phyloP scores from a whole-genome alignment of 92 coral and sea anemone species.

The Phenganax marumi region DNA sequence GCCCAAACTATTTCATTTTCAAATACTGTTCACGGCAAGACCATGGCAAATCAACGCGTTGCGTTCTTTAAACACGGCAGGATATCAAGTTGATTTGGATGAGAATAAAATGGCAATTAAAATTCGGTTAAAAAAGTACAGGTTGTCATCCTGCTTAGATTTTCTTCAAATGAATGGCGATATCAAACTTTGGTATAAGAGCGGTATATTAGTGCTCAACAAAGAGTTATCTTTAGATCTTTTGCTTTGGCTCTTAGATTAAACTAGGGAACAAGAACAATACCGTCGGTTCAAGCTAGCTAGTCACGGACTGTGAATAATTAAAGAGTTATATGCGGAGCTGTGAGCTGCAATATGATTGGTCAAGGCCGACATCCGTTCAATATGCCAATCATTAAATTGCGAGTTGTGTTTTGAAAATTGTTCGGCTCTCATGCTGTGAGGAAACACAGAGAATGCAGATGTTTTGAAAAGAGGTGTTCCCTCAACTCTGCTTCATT shows the following conservation, averaged over 20 bases:
- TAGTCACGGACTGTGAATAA: slow-evolving; percentile 47
- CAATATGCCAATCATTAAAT: slow-evolving; percentile 52
- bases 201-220: slow-evolving; percentile 32
- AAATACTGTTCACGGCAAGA: slow-evolving; percentile 12
- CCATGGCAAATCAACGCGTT: slow-evolving; percentile 22
- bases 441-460: slow-evolving; percentile 49
- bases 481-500: slow-evolving; percentile 41
- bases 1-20: neutral
- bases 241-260: slow-evolving; percentile 47
- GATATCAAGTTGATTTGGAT: slow-evolving; percentile 37
- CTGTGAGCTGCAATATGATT: slow-evolving; percentile 29
- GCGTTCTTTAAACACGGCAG: slow-evolving; percentile 25
- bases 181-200: neutral
- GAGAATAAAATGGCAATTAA: slow-evolving; percentile 45
- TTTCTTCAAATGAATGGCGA: slow-evolving; percentile 21
- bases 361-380: slow-evolving; percentile 34
- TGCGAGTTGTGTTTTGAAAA: slow-evolving; percentile 48
- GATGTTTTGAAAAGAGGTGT: slow-evolving; percentile 53
- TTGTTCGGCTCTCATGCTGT: slow-evolving; percentile 40
- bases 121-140: slow-evolving; percentile 33
- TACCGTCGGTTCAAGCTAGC: slow-evolving; percentile 21
- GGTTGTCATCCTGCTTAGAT: slow-evolving; percentile 5
- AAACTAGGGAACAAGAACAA: slow-evolving; percentile 41
- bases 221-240: slow-evolving; percentile 44
- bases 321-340: slow-evolving; percentile 35